phyloP scores from a whole-genome alignment of 35 echinoderm and acorn worm genomes.

The Apostichopus japonicus region DNA sequence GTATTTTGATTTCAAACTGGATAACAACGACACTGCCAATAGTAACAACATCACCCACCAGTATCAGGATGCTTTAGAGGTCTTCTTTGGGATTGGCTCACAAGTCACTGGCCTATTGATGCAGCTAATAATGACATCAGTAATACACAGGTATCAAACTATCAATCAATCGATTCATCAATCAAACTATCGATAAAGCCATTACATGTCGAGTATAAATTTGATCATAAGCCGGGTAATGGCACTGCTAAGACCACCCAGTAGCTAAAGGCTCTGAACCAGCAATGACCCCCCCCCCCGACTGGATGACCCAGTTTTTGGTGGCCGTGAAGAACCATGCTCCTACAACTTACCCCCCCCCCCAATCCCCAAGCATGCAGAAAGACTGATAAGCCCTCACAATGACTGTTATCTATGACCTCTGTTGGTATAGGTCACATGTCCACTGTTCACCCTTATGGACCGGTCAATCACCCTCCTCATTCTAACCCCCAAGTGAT shows the following conservation, averaged over 20 bases:
- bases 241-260: not conserved
- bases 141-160: slow-evolving; percentile 65
- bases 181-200: not conserved
- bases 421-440: too few relatives aligned
- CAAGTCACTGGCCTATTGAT: slow-evolving; percentile 68
- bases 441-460: too few relatives aligned
- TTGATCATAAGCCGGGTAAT: not conserved
- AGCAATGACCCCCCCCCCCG: too few relatives aligned
- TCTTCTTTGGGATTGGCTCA: slow-evolving; percentile 68
- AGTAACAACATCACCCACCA: not conserved
- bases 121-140: slow-evolving; percentile 40
- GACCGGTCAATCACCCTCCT: too few relatives aligned
- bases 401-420: too few relatives aligned
- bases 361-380: too few relatives aligned
- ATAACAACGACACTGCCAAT: slow-evolving; percentile 1
- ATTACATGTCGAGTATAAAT: not conserved
- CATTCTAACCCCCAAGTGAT: too few relatives aligned
- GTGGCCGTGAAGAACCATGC: too few relatives aligned
- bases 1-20: not conserved
- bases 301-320: too few relatives aligned
- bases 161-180: not conserved
- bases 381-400: too few relatives aligned
- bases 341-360: too few relatives aligned
- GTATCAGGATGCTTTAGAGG: slow-evolving; percentile 57
- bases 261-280: too few relatives aligned